Base-by-base conservation (phyloP, 2,113 vertebrate genomes). In the Cheirogaleus medius region DNA sequence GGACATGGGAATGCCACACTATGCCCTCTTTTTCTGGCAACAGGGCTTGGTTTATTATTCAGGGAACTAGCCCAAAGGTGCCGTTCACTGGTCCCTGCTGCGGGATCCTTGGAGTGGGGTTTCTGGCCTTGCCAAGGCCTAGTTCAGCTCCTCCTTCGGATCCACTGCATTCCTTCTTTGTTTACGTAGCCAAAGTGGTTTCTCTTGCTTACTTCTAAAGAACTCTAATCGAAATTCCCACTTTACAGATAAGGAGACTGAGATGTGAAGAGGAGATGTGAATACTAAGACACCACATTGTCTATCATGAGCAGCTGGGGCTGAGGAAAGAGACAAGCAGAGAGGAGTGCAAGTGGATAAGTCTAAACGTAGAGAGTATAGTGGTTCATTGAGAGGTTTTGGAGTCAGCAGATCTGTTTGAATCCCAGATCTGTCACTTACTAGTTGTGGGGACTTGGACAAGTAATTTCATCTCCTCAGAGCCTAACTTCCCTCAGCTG, bases 171-270 rank as follows among this genome's bases (percentile, higher is more conserved):
- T 78, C 68, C 32, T 66, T 63, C 60, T 17, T 42, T 34, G 1
- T 68, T 77, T 83, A 29, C 66, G 66, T 23, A 91, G 25, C 83
- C 47, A 32, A 54, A 87, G 54, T 20, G 12, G 1, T 82, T 63
- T 91, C 56, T 76, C 63, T 60, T 81, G 49, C 54, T 95, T 94
- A 39, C 74, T 69, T 86, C 58, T 66, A 39, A 71, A 69, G 68
- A 93, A 25, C 14, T 84, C 34, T 54, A 23, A 14, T 20, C 44
- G 32, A 32, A 49, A 66, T 25, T 34, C 32, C 27, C 83, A 49
- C 23, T 37, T 83, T 10, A 47, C 23, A 74, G 82, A 77, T 44
- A n/a, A 69, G 47, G 52, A 84, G 71, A 11, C 39, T 13, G 64
- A 82, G 34, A 21, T 1, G 3, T 6, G 42, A 49, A 74, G 84